phyloP scores from a whole-genome alignment of 2,888 invertebrate species.

The Siphonodentalium dalli region DNA sequence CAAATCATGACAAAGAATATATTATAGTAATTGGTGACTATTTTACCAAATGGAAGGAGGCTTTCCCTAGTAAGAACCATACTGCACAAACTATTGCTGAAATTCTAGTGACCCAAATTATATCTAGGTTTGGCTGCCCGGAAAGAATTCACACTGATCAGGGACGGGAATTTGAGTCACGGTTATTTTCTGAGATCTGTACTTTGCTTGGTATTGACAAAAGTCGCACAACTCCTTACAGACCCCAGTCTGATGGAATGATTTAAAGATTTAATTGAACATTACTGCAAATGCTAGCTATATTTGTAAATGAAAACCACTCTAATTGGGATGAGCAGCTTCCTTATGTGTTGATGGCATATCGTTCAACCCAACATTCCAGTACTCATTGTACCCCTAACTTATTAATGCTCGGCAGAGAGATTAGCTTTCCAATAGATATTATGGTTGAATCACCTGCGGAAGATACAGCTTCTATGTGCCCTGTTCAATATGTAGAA shows the following conservation, averaged over 20 bases:
- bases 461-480: too few relatives aligned
- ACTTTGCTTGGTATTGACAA: constrained; percentile 7
- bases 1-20: constrained; percentile 10
- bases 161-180: constrained; percentile 6
- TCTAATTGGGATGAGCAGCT: too few relatives aligned
- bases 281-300: too few relatives aligned
- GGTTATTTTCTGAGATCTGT: too few relatives aligned
- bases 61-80: constrained; percentile 17
- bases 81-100: constrained; percentile 19
- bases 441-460: background rate
- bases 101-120: constrained; percentile 11
- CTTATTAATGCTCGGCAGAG: background rate
- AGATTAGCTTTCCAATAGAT: constrained; percentile 1
- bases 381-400: background rate
- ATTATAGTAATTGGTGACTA: constrained; percentile 21
- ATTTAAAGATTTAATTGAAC: background rate
- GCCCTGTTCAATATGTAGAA: too few relatives aligned
- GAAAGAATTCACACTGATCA: constrained; percentile 7
- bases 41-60: constrained; percentile 21
- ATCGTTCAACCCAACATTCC: background rate
- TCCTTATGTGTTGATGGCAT: too few relatives aligned
- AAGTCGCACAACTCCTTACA: constrained; percentile 13
- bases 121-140: constrained; percentile 9
- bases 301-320: too few relatives aligned
- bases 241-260: constrained; percentile 11